These are phyloP conservation scores for Sminthurinus signatus DNA, from an alignment of 1,140 invertebrate species.

Conservation along the genomic window DNA sequence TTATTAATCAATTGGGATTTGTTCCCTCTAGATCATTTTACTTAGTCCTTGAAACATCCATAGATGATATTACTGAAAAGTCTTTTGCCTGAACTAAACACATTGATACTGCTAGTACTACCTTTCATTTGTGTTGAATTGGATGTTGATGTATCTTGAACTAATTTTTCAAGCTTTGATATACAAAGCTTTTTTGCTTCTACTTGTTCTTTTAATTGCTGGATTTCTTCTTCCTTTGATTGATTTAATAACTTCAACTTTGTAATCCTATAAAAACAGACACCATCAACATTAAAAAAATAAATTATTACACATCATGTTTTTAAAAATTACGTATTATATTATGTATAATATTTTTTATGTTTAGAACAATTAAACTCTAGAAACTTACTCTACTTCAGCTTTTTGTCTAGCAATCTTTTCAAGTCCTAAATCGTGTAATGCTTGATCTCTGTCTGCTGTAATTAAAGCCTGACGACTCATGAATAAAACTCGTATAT, in stretches of 20 bases:
- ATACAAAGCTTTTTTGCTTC: conserved; percentile 21
- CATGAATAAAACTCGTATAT: conserved; percentile 68
- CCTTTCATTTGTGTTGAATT: no score
- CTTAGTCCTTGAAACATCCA: no score
- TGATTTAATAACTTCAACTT: background rate
- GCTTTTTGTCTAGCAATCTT: conserved; percentile 45
- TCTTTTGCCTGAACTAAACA: no score
- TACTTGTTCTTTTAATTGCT: conserved; percentile 26
- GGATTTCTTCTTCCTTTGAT: background rate
- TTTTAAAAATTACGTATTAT: no score
- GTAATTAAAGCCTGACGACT: conserved; percentile 59
- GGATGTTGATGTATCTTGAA: conserved; percentile 1
- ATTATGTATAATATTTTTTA: no score
- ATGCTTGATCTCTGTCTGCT: conserved; percentile 54
- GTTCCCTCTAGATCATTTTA: no score
- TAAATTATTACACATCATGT: no score
- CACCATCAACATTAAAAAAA: no score
- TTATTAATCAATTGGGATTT: no score
- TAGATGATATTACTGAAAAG: no score
- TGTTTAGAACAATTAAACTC: no score
- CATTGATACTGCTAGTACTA: no score
- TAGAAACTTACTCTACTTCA: conserved; percentile 47
- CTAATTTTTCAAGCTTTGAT: conserved; percentile 15
- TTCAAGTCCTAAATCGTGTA: conserved; percentile 51
- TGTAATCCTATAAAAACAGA: background rate